These are phyloP conservation scores for Geotrypetes seraphini DNA, from an alignment of 2,797 vertebrate species.

Conservation along the genomic window DNA sequence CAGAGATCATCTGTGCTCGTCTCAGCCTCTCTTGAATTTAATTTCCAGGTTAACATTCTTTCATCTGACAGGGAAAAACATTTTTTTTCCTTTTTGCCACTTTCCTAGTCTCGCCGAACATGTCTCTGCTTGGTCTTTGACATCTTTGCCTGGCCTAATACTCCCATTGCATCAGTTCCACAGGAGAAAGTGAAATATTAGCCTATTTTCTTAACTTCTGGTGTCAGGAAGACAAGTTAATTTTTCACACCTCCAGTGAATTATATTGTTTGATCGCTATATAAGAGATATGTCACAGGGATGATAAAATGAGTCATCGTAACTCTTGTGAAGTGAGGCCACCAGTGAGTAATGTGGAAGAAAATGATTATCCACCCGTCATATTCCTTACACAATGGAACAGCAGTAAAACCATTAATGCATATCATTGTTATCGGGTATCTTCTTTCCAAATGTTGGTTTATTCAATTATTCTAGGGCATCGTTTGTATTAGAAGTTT, in stretches of 20 bases:
- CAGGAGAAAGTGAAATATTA: conserved; percentile 34
- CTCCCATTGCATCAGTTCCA: conserved; percentile 11
- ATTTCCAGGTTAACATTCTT: too few species aligned
- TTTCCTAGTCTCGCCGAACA: neutral
- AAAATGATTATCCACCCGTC: conserved; percentile 20
- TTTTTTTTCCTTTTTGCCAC: neutral
- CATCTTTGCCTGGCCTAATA: neutral
- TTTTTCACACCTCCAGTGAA: conserved; percentile 38
- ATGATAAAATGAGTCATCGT: conserved; percentile 38
- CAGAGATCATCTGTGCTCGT: too few species aligned
- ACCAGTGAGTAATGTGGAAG: conserved; percentile 28
- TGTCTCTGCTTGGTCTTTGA: conserved; percentile 2
- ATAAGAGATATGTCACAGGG: conserved; percentile 26
- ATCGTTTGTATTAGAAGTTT: too few species aligned
- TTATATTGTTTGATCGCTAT: conserved; percentile 30
- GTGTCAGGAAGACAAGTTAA: conserved; percentile 42
- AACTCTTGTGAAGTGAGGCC: conserved; percentile 32
- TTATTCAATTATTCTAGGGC: too few species aligned
- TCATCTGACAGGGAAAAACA: too few species aligned
- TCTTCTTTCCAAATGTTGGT: too few species aligned
- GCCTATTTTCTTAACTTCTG: conserved; percentile 35
- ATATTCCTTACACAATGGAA: conserved; percentile 6
- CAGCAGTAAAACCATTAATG: too few species aligned
- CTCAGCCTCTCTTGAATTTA: too few species aligned
- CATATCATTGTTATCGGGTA: too few species aligned